Percentiles rank a stretch among this genome's conserved stretches.
Evolutionary conservation across 2,797 vertebrate genomes (phyloP).

Genomic region (Crossoptilon crossoptilon): DNA sequence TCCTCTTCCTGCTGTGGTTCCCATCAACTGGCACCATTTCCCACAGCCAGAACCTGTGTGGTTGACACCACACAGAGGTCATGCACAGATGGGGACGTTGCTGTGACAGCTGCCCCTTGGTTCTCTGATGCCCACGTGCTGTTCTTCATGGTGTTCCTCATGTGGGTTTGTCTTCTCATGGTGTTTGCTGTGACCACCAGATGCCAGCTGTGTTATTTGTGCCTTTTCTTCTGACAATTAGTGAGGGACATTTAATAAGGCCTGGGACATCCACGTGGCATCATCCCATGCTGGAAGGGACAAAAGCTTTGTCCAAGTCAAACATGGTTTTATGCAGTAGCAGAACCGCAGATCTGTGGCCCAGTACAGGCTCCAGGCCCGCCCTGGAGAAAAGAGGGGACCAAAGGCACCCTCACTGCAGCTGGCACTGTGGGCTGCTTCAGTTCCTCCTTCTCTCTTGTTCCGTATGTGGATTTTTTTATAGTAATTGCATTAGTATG

Average conservation of each 20-base stretch:
- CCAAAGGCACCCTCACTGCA: background rate
- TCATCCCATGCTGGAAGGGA: background rate
- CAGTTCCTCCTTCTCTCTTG: background rate
- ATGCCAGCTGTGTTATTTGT: background rate
- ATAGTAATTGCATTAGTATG: no score
- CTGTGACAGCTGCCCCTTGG: background rate
- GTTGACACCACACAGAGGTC: background rate
- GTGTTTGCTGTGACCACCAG: background rate
- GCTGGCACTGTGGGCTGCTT: background rate
- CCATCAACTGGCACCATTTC: background rate
- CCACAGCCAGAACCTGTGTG: fast-evolving
- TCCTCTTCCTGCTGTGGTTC: fast-evolving
- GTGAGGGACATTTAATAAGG: background rate
- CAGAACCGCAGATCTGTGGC: background rate
- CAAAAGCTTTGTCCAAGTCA: background rate
- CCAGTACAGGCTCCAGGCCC: background rate
- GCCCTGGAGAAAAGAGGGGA: background rate
- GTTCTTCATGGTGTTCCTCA: background rate
- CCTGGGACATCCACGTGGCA: background rate
- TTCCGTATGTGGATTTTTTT: background rate
- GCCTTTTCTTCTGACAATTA: background rate
- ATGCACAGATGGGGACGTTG: background rate
- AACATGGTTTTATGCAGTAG: background rate
- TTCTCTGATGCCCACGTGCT: background rate
- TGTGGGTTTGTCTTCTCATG: background rate